Conservation (phyloP, 1,140 invertebrate species). For the Lordiphosa collinella region DNA sequence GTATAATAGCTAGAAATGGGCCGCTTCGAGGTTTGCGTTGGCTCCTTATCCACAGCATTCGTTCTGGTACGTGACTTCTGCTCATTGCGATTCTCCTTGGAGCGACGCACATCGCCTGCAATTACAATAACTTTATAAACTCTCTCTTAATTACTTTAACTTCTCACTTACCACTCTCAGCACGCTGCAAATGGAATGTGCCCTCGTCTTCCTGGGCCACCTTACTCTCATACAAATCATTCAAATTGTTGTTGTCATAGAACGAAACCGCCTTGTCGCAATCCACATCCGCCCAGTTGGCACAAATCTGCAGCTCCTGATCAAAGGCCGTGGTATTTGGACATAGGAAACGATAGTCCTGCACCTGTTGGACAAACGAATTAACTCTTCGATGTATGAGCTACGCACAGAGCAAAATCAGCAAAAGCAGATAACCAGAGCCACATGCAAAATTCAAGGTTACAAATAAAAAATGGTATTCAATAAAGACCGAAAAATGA, state of each 20-base stretch:
- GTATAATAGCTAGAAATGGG: constrained; percentile 78
- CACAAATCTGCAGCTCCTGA: constrained; percentile 94
- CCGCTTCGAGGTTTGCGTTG: constrained; percentile 54
- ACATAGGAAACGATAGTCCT: constrained; percentile 92
- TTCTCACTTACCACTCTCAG: constrained; percentile 83
- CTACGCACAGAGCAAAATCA: constrained; percentile 56
- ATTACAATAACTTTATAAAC: constrained; percentile 17
- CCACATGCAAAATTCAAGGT: constrained; percentile 73
- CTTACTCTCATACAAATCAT: constrained; percentile 87
- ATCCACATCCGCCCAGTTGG: constrained; percentile 93
- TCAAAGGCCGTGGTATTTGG: constrained; percentile 95
- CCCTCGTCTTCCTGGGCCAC: constrained; percentile 84
- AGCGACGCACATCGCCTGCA: constrained; percentile 70
- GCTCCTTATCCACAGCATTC: constrained; percentile 29
- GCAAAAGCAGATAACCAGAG: constrained; percentile 64
- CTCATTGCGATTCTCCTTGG: constrained; percentile 66
- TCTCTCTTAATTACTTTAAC: constrained; percentile 15
- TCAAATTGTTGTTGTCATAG: constrained; percentile 89
- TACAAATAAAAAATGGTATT: constrained; percentile 28
- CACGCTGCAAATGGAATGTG: constrained; percentile 87
- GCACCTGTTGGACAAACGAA: constrained; percentile 82
- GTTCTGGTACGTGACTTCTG: constrained; percentile 67
- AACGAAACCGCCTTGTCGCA: constrained; percentile 89
- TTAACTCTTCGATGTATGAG: constrained; percentile 71
- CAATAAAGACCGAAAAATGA: constrained; percentile 28